Conservation (phyloP, 2,113 vertebrate species). For the Uria lomvia region DNA sequence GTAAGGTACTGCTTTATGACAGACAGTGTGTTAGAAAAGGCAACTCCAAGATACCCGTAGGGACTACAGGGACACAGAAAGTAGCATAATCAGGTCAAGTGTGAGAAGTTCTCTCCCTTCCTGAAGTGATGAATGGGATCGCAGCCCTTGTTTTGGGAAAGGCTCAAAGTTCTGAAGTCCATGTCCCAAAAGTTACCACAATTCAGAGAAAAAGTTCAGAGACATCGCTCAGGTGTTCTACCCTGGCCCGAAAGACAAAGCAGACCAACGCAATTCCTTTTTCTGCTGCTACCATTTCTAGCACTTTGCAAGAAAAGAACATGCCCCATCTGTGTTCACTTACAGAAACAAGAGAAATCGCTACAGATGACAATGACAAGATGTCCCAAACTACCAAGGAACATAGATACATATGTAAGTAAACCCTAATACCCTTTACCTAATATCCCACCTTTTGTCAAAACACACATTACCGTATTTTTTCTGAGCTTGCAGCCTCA, state of each 20-base stretch:
- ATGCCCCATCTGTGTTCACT: not conserved
- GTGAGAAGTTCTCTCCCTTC: not conserved
- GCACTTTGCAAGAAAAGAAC: not conserved
- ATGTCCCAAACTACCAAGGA: not conserved
- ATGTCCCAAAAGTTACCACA: not conserved
- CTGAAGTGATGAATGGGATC: not conserved
- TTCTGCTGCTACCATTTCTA: not conserved
- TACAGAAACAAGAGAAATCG: not conserved
- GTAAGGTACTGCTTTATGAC: not conserved
- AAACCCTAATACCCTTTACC: not conserved
- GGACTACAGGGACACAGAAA: not conserved
- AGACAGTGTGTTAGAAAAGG: not conserved
- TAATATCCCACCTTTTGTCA: not conserved
- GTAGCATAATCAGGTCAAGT: not conserved
- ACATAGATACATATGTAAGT: not conserved
- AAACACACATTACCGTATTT: not conserved
- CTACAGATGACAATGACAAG: not conserved
- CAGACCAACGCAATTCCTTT: not conserved
- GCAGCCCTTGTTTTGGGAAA: not conserved
- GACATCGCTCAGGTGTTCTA: not conserved
- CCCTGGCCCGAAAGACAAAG: not conserved
- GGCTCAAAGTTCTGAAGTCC: not conserved
- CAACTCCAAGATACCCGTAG: not conserved
- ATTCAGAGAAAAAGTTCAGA: not conserved
- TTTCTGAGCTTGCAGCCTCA: not conserved